Conservation (phyloP, 2,888 invertebrate species). For the Himalopsyche kuldschensis region DNA sequence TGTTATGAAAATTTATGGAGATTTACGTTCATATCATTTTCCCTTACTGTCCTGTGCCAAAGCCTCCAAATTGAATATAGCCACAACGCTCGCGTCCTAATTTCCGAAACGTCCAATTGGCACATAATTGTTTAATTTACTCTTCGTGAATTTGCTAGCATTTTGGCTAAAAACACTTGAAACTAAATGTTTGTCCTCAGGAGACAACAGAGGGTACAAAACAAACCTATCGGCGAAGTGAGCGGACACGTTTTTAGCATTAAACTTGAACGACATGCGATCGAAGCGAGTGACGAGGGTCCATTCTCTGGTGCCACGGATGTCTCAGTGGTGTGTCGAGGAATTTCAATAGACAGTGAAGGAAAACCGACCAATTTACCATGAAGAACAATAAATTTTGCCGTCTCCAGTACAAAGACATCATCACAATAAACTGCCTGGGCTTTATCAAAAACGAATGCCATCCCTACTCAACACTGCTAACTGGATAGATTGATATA, state of each 20-base stretch:
- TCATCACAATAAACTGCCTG: too few relatives aligned
- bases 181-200: background rate
- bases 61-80: background rate
- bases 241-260: slow-evolving; percentile 24
- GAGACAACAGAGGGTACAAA: background rate
- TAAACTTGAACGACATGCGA: slow-evolving; percentile 21
- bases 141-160: background rate
- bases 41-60: too few relatives aligned
- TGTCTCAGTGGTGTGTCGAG: background rate
- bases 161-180: background rate
- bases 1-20: too few relatives aligned
- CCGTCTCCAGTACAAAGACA: too few relatives aligned
- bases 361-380: background rate
- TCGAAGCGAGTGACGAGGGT: slow-evolving; percentile 21
- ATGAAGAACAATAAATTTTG: background rate
- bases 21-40: too few relatives aligned
- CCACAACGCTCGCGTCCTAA: background rate
- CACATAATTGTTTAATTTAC: background rate
- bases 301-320: background rate
- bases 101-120: background rate
- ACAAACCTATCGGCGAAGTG: background rate
- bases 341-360: background rate
- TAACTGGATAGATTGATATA: too few relatives aligned
- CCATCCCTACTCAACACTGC: too few relatives aligned
- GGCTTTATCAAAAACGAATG: too few relatives aligned